These are phyloP conservation scores for Dendronephthya gigantea DNA, from an alignment of 64 coral and sea anemone genomes.

Conservation along the genomic window DNA sequence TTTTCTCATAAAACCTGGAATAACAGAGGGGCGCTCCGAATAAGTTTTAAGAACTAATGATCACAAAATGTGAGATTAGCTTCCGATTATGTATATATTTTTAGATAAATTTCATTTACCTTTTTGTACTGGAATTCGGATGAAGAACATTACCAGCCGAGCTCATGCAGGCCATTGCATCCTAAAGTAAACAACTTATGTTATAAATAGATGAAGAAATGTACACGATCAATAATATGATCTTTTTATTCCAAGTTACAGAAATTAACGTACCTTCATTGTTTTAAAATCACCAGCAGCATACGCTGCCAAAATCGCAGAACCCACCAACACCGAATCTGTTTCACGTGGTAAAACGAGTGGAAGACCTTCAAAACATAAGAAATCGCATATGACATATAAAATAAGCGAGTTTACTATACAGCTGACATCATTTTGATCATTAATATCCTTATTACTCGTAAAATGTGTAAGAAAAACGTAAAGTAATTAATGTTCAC, in stretches of 20 bases:
- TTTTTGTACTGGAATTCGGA: slow-evolving; percentile 44
- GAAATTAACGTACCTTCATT: slow-evolving; percentile 41
- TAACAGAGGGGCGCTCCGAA: neutral
- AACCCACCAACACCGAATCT: slow-evolving; percentile 64
- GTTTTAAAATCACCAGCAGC: slow-evolving; percentile 54
- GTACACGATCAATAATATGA: no score
- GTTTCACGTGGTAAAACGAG: slow-evolving; percentile 63
- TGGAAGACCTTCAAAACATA: slow-evolving; percentile 47
- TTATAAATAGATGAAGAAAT: neutral
- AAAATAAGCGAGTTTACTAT: neutral
- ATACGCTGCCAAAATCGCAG: slow-evolving; percentile 71
- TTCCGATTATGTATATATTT: no score
- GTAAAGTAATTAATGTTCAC: no score
- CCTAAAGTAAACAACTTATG: slow-evolving; percentile 30
- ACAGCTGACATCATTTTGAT: no score
- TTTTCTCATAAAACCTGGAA: neutral
- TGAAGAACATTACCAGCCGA: slow-evolving; percentile 36
- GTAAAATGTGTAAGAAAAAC: no score
- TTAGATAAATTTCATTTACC: slow-evolving; percentile 9
- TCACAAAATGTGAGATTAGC: no score
- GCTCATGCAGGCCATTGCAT: slow-evolving; percentile 82
- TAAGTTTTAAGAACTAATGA: neutral
- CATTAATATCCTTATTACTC: no score
- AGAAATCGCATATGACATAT: neutral
- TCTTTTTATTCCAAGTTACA: no score